Base-by-base conservation (phyloP, 2,113 vertebrate species). In the Osmerus mordax region DNA sequence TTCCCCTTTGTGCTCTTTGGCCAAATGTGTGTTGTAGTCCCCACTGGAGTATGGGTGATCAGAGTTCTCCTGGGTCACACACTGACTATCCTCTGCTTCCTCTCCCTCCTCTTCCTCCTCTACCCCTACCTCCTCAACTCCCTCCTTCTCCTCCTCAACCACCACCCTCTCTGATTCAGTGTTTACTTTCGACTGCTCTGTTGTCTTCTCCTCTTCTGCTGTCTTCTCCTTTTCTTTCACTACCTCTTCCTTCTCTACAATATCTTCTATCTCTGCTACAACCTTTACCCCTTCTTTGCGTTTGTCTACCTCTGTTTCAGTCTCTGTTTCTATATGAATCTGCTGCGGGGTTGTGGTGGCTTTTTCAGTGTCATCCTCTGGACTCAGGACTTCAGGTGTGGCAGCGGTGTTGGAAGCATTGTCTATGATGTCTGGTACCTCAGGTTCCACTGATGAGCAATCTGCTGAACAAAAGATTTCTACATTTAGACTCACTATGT, bases 31-130 rank as follows among this genome's bases (percentile, higher is more conserved):
- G 65, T 89, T 90, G 66, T 84, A 86, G 77, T 90, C 89, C 41
- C 91, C 92, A 36, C 90, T 92, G 69, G 90, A 93, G 83, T 93
- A 93, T 63, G 92, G 92, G 71, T 93, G 92, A 67, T 93, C 90
- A 6, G 87, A 89, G 77, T 91, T 92, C 76, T 90, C 86, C 84
- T 89, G 91, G 58, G 69, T 84, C 1, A 84, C 67, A 32, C 77
- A 73, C 59, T 81, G 88, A 55, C 80, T 84, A 52, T 84, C 86
- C 6, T 73, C 36, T 2, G 72, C 63, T 19, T 90, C 83, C 1
- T 70, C 85, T 7, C 87, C 87, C 9, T 71, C 63, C 32, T 65
- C 70, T 12, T 78, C 79, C 23, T 74, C 53, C 18, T 69, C 55
- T 21, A 67, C 59, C 51, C 76, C 75, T 16, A 78, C 75, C 13